These are phyloP conservation scores for Turritopsis dohrnii DNA, from an alignment of 30 jellyfish, hydroid and myxozoan genomes.

Conservation along the genomic window DNA sequence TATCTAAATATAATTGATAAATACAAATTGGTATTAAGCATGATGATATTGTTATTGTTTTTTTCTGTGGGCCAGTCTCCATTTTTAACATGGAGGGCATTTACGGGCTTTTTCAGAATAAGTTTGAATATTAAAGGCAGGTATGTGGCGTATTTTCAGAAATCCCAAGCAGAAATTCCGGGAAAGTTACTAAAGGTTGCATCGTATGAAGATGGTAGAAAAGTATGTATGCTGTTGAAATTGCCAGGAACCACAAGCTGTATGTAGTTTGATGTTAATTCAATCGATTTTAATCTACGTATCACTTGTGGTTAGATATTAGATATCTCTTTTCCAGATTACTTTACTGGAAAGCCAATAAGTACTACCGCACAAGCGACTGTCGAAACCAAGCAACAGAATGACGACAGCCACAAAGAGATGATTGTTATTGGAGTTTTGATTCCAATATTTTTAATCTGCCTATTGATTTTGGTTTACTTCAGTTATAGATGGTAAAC, in stretches of 20 bases:
- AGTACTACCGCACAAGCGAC: neutral
- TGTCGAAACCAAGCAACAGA: neutral
- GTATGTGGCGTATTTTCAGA: neutral
- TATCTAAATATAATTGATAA: no score
- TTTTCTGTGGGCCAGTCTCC: no score
- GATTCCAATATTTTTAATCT: neutral
- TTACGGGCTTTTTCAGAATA: no score
- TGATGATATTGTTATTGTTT: no score
- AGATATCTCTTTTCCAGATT: neutral
- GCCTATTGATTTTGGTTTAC: neutral
- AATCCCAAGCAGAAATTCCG: neutral
- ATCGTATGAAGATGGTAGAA: neutral
- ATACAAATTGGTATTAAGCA: no score
- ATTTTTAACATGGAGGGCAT: no score
- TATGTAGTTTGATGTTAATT: neutral
- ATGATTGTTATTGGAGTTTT: neutral
- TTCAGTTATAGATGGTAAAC: no score
- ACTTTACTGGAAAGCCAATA: neutral
- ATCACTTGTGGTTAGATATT: neutral
- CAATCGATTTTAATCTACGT: neutral
- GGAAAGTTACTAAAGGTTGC: neutral
- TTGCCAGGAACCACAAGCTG: neutral
- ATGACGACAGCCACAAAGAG: no score
- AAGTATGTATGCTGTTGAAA: neutral
- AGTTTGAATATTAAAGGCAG: no score